Base-by-base conservation (phyloP, 2,113 vertebrate species). In the Serilophus lunatus region DNA sequence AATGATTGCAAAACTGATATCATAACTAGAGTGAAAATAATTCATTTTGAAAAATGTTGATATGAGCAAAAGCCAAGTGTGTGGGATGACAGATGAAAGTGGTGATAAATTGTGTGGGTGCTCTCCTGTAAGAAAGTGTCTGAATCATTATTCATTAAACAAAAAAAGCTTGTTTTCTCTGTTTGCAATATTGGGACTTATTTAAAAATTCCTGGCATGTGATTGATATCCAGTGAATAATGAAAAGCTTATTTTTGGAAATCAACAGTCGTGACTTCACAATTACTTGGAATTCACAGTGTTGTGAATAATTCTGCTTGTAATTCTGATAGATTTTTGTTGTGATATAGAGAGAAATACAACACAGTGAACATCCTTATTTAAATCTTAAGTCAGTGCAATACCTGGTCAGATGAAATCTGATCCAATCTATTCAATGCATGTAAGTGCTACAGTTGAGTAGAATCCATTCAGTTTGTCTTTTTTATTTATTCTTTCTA, bases 61-160 rank as follows among this genome's bases (percentile, higher is more conserved):
- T 94, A 92, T 84, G 95, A 95, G 94, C 90, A 93, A 86, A 95
- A 95, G 94, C 93, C 87, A 96, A 90, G 76, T 71, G 49, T 93
- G 95, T 95, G 72, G 96, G 96, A 94, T 95, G 94, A 93, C 88
- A 94, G 86, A 90, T 97, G 94, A 94, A 96, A 96, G 90, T 93
- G 90, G 92, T 96, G 96, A 95, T 96, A 96, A 96, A 96, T 84
- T 97, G 93, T 95, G 94, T 97, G 90, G 95, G 95, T 94, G 92
- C 82, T 81, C 93, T 96, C 76, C 54, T 90, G 93, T 84, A 84
- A 74, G 92, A 94, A 94, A 93, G 86, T 78, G 90, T 80, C 94
- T 96, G 96, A 97, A 93, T 96, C 93, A 96, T 92, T 95, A 92
- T 88, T 93, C 59, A 1, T 95, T 95, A 78, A 87, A 88, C 63